These are phyloP conservation scores for Tridacna crocea DNA, from an alignment of 2,888 invertebrate genomes.

Conservation along the genomic window DNA sequence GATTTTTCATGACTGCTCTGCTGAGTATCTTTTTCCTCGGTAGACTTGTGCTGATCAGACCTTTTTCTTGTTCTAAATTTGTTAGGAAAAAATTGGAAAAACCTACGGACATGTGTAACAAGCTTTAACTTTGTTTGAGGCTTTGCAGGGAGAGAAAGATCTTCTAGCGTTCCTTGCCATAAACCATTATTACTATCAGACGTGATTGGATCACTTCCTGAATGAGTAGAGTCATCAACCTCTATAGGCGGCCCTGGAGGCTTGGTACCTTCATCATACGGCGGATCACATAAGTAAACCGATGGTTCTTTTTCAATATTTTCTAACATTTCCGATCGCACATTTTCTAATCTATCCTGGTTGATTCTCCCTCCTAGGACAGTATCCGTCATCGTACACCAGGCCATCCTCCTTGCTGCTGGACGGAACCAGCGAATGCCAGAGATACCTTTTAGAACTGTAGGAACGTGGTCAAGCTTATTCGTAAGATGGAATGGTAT, in stretches of 20 bases:
- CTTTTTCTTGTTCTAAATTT: no score
- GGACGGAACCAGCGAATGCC: conserved; percentile 56
- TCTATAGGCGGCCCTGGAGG: conserved; percentile 44
- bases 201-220: background rate
- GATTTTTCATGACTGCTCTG: no score
- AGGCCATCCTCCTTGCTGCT: conserved; percentile 33
- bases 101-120: no score
- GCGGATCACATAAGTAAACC: conserved; percentile 46
- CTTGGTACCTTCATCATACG: conserved; percentile 41
- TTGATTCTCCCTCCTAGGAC: conserved; percentile 33
- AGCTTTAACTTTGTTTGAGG: no score
- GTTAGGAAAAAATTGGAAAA: no score
- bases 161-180: no score
- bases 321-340: conserved; percentile 24
- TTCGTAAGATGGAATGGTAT: conserved; percentile 57
- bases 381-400: conserved; percentile 44
- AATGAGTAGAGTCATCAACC: conserved; percentile 27
- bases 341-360: background rate
- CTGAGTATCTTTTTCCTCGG: no score
- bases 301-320: conserved; percentile 34
- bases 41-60: no score
- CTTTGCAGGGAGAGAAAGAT: no score
- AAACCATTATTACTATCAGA: no score
- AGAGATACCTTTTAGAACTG: conserved; percentile 50
- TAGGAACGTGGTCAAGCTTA: conserved; percentile 42